Percentiles rank a stretch among this genome's conserved stretches.
phyloP scores from a whole-genome alignment of 1,140 invertebrate genomes.

The Cyclargus thomasi region DNA sequence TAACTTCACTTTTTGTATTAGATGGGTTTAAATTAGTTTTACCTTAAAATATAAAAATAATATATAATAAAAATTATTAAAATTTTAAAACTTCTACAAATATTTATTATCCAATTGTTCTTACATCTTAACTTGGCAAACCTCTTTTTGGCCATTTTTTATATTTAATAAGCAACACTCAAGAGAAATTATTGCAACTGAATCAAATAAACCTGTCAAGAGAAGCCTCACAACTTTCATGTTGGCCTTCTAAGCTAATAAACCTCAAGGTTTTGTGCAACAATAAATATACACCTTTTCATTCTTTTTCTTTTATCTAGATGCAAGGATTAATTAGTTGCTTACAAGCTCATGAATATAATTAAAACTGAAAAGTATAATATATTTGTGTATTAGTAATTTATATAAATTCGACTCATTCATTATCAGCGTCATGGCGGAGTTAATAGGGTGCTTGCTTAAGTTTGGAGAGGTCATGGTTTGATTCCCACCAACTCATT shows the following conservation, averaged over 20 bases:
- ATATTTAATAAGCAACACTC: not conserved
- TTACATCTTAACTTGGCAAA: slow-evolving; percentile 15
- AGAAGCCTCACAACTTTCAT: not conserved
- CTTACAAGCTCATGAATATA: too few relatives aligned
- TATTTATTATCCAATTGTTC: not conserved
- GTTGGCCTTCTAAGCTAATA: not conserved
- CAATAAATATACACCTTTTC: not conserved
- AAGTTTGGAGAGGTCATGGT: too few relatives aligned
- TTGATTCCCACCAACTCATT: too few relatives aligned
- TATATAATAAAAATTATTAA: too few relatives aligned
- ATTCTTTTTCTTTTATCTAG: not conserved
- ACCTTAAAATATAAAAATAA: slow-evolving; percentile 34
- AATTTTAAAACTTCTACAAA: too few relatives aligned
- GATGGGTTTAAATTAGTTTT: slow-evolving; percentile 44
- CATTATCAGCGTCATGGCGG: not conserved
- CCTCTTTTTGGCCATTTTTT: not conserved
- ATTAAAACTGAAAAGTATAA: too few relatives aligned
- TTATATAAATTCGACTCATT: too few relatives aligned
- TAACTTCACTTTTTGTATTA: slow-evolving; percentile 41
- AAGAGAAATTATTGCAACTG: not conserved
- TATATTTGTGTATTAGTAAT: too few relatives aligned
- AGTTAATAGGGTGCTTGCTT: too few relatives aligned
- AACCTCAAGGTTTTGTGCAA: not conserved
- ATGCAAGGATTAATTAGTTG: not conserved
- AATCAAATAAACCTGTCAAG: not conserved